Evolutionary conservation across 2,797 vertebrate genomes (phyloP), one percentile per base, ranked within the genome.

Genomic region (Cetoscarus ocellatus): DNA sequence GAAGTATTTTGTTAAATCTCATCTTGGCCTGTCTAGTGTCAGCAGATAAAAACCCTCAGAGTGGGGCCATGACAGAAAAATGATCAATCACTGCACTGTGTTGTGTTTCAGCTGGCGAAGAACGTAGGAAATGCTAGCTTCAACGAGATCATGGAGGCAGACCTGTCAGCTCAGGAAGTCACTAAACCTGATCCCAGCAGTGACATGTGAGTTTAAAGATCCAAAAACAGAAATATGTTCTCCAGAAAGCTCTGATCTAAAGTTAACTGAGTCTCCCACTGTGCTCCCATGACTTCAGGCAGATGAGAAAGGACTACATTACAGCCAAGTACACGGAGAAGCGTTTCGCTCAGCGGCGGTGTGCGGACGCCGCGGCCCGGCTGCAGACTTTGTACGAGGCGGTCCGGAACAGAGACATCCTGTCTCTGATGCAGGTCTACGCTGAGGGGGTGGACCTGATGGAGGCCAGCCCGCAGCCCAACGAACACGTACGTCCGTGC

Each of bases 101-200:
- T 61, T 74, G 48, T 71, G 58, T 89, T 89, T 82, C 77, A 99
- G 98, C 94, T 99, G 88, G 98, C 96, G 44, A 98, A 98, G 91
- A 98, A 98, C 55, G 96, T 99, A 44, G 98, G 98, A 73, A 99
- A 99, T 51, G 95, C 95, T 35, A 95, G 93, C 68, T 98, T 99
- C 88, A 99, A 99, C 65, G 96, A 98, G 67, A 96, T 99, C 73
- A 97, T 99, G 97, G 98, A 99, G 91, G 95, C 93, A 10, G 96
- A 95, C 47, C 91, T 98, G 54, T 93, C 94, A 0, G 77, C 42
- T 5, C 96, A 96, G 85, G 93, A 92, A 42, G 72, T 88, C 0
- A 79, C 94, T 78, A 99, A 99, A 80, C 98, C 97, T 7, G 92
- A 83, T 67, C 95, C 96, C 0, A 92, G 88, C 86, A 98, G 97